These are phyloP conservation scores for Tetramorium simillimum DNA, from an alignment of 1,140 invertebrate species.

Conservation along the genomic window DNA sequence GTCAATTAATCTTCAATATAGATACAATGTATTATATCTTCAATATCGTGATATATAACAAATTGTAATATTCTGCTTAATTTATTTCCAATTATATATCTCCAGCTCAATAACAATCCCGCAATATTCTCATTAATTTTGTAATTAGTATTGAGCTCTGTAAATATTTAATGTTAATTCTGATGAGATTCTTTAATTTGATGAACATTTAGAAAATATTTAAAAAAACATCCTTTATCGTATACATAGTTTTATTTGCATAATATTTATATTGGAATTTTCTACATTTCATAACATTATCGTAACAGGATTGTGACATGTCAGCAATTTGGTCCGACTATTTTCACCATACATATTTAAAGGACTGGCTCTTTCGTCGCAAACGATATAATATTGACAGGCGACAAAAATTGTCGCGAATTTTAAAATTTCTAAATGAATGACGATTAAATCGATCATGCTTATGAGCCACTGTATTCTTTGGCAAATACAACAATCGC, in stretches of 20 bases:
- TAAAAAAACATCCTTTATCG: background rate
- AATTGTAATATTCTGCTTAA: background rate
- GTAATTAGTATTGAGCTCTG: background rate
- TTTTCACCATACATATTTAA: slow-evolving; percentile 14
- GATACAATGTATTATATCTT: too few relatives aligned
- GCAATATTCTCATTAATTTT: background rate
- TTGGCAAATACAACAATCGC: slow-evolving; percentile 61
- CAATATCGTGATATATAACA: too few relatives aligned
- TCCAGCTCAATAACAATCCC: background rate
- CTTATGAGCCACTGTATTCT: slow-evolving; percentile 44
- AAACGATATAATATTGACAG: background rate
- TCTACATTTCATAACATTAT: background rate
- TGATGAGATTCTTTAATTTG: background rate
- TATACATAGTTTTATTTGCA: slow-evolving; percentile 43
- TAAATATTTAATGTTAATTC: background rate
- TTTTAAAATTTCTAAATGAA: slow-evolving; percentile 5
- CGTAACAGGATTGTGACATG: slow-evolving; percentile 13
- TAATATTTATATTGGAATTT: slow-evolving; percentile 19
- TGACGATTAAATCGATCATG: slow-evolving; percentile 8
- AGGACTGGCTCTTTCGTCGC: background rate
- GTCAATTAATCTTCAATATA: too few relatives aligned
- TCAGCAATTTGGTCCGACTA: slow-evolving; percentile 16
- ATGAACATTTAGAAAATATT: background rate
- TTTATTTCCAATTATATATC: background rate
- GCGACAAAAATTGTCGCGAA: background rate